These are phyloP conservation scores for Amphiprion clarkii DNA, from an alignment of 2,797 vertebrate species.

Conservation along the genomic window DNA sequence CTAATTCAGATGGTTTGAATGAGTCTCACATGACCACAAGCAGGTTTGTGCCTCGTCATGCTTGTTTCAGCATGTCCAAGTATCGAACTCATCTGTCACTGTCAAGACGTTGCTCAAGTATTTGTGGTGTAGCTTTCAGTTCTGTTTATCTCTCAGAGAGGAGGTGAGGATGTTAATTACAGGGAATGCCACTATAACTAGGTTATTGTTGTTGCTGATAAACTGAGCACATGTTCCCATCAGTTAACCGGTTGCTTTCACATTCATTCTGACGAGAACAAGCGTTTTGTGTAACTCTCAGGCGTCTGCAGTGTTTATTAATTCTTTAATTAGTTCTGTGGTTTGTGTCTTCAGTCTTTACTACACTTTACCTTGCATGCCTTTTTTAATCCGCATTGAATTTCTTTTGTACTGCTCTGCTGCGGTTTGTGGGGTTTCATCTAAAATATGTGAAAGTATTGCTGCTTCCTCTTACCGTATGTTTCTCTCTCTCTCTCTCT, in stretches of 20 bases:
- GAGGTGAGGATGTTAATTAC: no score
- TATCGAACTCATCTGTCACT: not conserved
- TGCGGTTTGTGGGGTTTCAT: not conserved
- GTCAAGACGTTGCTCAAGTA: no score
- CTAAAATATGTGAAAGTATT: not conserved
- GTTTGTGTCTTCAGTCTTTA: no score
- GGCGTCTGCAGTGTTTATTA: rapidly evolving
- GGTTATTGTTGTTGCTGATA: not conserved
- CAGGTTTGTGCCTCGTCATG: not conserved
- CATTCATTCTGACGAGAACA: constrained; percentile 41
- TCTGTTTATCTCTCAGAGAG: no score
- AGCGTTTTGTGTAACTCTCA: not conserved
- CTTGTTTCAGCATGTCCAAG: constrained; percentile 4
- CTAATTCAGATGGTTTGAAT: not conserved
- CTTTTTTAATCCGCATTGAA: no score
- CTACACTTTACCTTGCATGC: no score
- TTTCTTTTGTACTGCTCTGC: no score
- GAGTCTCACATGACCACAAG: constrained; percentile 5
- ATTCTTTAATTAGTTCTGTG: not conserved
- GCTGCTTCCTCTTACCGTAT: constrained; percentile 21
- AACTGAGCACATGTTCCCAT: not conserved
- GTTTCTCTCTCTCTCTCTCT: no score
- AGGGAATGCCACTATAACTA: no score
- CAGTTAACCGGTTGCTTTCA: constrained; percentile 39
- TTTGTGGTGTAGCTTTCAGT: no score